Conservation (phyloP, 2,797 vertebrate genomes). For the Cyclura pinguis region DNA sequence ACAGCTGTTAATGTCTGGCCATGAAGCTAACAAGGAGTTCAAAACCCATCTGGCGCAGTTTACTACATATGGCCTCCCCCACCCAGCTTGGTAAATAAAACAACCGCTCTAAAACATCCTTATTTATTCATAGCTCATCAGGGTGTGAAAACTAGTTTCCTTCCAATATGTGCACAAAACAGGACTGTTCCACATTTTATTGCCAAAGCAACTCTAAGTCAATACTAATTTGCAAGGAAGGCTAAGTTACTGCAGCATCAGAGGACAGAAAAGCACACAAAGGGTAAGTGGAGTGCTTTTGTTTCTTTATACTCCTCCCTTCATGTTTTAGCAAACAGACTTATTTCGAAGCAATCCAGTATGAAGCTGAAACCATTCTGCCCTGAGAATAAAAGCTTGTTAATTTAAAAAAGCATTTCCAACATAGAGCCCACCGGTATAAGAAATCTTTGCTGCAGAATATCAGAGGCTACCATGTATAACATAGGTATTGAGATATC, state of each 20-base stretch:
- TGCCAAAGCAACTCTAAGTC: background rate
- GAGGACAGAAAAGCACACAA: constrained; percentile 4
- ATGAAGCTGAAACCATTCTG: background rate
- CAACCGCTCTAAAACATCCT: background rate
- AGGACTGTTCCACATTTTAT: background rate
- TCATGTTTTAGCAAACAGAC: background rate
- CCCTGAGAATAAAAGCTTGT: background rate
- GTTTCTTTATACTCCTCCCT: background rate
- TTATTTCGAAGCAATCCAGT: background rate
- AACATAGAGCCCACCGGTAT: background rate
- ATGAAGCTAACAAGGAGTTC: too few relatives aligned
- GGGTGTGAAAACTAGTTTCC: background rate
- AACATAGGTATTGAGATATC: background rate
- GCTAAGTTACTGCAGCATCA: background rate
- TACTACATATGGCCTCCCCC: too few relatives aligned
- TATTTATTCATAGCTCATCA: background rate
- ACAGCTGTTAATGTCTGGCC: too few relatives aligned
- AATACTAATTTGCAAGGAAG: background rate
- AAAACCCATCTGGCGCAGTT: too few relatives aligned
- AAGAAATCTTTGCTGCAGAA: background rate
- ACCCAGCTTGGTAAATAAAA: background rate
- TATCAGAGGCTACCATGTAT: background rate
- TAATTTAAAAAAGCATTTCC: constrained; percentile 4
- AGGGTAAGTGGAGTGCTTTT: background rate
- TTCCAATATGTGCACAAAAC: background rate